Evolutionary conservation across 1,140 invertebrate species (phyloP).

Genomic region (Babylonia areolata): DNA sequence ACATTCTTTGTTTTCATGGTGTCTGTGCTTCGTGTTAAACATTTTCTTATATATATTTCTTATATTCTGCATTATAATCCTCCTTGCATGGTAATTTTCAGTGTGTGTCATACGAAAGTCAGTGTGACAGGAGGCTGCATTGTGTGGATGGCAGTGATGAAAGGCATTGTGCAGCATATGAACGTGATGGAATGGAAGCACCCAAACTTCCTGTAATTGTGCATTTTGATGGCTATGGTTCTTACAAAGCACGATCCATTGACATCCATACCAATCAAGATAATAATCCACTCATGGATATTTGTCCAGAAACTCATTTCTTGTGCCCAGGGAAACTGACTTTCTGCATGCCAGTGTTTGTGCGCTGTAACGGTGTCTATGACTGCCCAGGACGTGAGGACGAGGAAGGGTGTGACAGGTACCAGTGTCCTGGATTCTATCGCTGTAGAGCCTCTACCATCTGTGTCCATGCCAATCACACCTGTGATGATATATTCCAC

Average conservation of each 20-base stretch:
- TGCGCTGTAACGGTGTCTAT: slow-evolving; percentile 28
- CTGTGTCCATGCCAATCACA: slow-evolving; percentile 23
- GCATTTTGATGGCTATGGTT: not conserved
- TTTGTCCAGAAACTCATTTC: slow-evolving; percentile 27
- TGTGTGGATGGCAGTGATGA: not conserved
- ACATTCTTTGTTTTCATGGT: not conserved
- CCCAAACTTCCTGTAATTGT: not conserved
- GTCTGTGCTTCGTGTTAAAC: not conserved
- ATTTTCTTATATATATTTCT: not conserved
- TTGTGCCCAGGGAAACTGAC: not conserved
- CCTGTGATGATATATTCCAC: slow-evolving; percentile 21
- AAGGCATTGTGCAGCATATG: too few species aligned
- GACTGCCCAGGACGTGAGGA: slow-evolving; percentile 19
- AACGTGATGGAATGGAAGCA: not conserved
- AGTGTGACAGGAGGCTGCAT: not conserved
- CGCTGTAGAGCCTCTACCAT: not conserved
- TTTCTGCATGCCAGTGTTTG: slow-evolving; percentile 3
- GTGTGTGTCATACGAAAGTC: not conserved
- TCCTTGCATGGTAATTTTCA: not conserved
- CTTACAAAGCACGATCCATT: not conserved
- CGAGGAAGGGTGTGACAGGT: slow-evolving; percentile 8
- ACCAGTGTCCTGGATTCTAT: slow-evolving; percentile 34
- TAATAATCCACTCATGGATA: too few species aligned
- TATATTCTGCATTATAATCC: too few species aligned
- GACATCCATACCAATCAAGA: not conserved